Evolutionary conservation across 37 sponge, comb jelly and placozoan species (phyloP).

Genomic region (Aplysina aerophoba): DNA sequence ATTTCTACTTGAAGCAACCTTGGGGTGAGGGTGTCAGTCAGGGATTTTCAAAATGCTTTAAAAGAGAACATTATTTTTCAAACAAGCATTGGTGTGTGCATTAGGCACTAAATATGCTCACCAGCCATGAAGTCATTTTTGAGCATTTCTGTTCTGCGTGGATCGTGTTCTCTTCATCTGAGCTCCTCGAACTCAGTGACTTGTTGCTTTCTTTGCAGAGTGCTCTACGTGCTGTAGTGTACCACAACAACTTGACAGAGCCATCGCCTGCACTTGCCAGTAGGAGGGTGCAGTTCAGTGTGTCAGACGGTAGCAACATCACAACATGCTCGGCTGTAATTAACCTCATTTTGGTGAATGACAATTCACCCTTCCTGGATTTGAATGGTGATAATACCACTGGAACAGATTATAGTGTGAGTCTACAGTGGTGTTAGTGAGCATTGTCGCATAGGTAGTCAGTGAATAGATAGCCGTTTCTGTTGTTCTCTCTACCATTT

Average conservation of each 20-base stretch:
- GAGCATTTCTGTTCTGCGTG: no score
- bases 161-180: no score
- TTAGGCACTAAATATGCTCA: no score
- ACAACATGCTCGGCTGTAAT: neutral
- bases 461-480: neutral
- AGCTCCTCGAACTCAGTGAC: neutral
- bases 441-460: neutral
- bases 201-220: neutral
- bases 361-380: neutral
- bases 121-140: no score
- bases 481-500: neutral
- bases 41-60: no score
- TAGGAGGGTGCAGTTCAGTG: constrained; percentile 28
- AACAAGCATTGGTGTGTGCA: no score
- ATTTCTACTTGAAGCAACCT: no score
- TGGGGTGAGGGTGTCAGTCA: no score
- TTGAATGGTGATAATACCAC: constrained; percentile 38
- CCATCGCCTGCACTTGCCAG: neutral
- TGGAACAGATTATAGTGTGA: constrained; percentile 37
- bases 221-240: no score
- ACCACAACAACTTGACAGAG: neutral
- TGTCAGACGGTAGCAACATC: constrained; percentile 54
- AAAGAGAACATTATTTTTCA: no score
- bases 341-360: neutral
- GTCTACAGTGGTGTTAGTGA: neutral